Conservation (phyloP, 2,797 vertebrate species). For the Pristis pectinata region DNA sequence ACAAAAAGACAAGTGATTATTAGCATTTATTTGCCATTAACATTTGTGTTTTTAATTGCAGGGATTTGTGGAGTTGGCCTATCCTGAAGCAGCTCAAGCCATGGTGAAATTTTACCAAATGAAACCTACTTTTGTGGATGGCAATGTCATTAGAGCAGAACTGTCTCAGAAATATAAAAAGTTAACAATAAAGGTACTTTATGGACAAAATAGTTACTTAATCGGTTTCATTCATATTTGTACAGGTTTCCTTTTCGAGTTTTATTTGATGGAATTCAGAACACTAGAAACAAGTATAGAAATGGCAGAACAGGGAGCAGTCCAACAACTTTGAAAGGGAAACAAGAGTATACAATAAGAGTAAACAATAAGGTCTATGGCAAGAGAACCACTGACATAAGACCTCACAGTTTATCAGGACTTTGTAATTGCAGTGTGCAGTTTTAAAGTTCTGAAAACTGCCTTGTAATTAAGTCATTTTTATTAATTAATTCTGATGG, state of each 20-base stretch:
- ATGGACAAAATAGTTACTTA: background rate
- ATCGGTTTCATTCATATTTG: background rate
- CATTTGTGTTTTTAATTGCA: constrained; percentile 32
- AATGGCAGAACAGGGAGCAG: too few species aligned
- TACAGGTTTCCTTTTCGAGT: background rate
- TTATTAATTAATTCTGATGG: background rate
- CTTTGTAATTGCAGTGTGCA: background rate
- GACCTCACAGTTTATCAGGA: background rate
- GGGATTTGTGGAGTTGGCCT: constrained; percentile 33
- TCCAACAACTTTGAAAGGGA: too few species aligned
- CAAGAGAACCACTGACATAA: background rate
- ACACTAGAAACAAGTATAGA: background rate
- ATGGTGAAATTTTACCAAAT: constrained; percentile 33
- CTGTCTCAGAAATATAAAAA: constrained; percentile 35
- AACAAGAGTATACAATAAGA: too few species aligned
- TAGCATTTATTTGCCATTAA: background rate
- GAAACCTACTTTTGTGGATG: constrained; percentile 27
- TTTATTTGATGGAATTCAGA: background rate
- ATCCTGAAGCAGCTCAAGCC: constrained; percentile 35
- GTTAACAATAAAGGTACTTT: constrained; percentile 61
- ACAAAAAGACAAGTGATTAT: background rate
- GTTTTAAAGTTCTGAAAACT: background rate
- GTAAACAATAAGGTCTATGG: too few species aligned
- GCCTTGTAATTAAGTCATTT: background rate
- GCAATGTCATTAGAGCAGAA: constrained; percentile 23